Evolutionary conservation across 2,888 invertebrate species (phyloP), one percentile per base, ranked within the genome.

Genomic region (Macrophya alboannulata): DNA sequence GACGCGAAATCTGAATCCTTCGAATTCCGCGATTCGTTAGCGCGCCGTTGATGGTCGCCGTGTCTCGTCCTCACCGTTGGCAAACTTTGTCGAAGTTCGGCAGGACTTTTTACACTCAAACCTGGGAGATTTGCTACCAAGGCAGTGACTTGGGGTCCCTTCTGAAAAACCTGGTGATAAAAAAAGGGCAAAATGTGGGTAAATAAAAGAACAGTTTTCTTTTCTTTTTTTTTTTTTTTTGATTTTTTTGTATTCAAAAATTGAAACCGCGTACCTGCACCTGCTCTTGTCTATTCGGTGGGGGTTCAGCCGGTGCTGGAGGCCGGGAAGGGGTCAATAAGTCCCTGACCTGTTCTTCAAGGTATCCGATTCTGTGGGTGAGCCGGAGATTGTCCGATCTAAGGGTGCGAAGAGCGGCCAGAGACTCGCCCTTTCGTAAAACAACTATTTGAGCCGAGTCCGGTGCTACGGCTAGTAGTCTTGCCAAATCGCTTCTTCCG

Each of bases 351-450:
- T 98, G 98, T 91, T 98, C 98, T 93, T 98, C 98, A 86, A 98
- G 95, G 93, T 98, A 98, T 1, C 97, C 97, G 90, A 98, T 98
- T 88, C 98, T 95, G 93, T 98, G 98, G 17, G 97, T 97, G 86
- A 98, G 95, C 82, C 98, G 95, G 86, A 97, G 96, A 94, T 98
- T 98, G 94, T 98, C 98, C 37, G 96, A 95, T 90, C 96, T 96
- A 51, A 96, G 94, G 31, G 94, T 92, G 25, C 93, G 91, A 40
- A 93, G 87, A 0, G 92, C 90, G 5, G 91, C 90, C 17, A 93
- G 89, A 31, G 93, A 93, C 74, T 93, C 93, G 84, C 92, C 92
- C 86, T 92, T 92, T 84, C 96, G 92, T 89, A 96, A 94, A 85
- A 97, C 94, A 65, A 97, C 96, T 68, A 97, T 94, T 86, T 96